Evolutionary conservation across 2,888 invertebrate genomes (phyloP), one percentile per base, ranked within the genome.

Genomic region (Linnaemya vulpina): DNA sequence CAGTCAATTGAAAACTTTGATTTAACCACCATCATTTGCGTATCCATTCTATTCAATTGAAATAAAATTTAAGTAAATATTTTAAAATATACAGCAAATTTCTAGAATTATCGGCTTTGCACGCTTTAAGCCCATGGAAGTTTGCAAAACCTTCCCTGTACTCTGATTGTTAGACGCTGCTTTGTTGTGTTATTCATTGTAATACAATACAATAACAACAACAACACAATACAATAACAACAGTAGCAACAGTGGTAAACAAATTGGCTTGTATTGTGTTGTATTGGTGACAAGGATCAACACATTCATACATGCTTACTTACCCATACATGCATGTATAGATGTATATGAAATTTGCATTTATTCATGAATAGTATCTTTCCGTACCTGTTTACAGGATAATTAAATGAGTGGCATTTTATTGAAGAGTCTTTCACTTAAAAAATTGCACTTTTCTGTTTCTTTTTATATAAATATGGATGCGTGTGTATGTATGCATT

Each of bases 1-100:
- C 49, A 77, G 60, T 51, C 58, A 77, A 70, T 77, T 60, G 38
- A 51, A 67, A 25, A 53, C 65, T 58, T 38, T 40, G 22, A 51
- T 51, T 53, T 70, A 11, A 49, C 15, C 25, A 60, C 3, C 46
- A 30, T 35, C 22, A 40, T 49, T 22, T 30, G 17, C 10, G 30
- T 51, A 5, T 35, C 22, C 40, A n/a, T 63, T 75, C 53, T n/a
- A 53, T 55, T 65, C 17, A 40, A 30, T n/a, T 30, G 63, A 20
- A 74, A 67, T 30, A 20, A 25, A 75, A 5, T 40, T 17, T 71
- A 43, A 22, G 17, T 55, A 55, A 11, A 55, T 43, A 38, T 13
- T 30, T 51, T 40, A 35, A 38, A 53, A 40, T 38, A 49, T 11
- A 38, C 38, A 20, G 38, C 49, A 53, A 77, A n/a, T n/a, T 58